Percentiles rank a stretch among this genome's conserved stretches.
These are phyloP conservation scores for Cetonia aurata DNA, from an alignment of 2,888 invertebrate genomes.

Conservation along the genomic window DNA sequence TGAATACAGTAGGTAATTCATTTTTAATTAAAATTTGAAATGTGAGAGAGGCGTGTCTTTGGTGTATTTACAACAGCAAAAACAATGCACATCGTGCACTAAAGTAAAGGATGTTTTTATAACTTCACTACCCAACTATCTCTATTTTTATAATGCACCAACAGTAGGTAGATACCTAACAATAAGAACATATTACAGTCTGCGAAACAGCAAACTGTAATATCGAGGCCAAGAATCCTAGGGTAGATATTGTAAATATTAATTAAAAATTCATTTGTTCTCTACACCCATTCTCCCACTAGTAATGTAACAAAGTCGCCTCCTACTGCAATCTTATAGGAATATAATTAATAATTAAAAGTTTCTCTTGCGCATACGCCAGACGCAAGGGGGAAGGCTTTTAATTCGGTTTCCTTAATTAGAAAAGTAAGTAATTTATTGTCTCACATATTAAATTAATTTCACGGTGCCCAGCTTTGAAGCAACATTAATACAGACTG, in stretches of 20 bases:
- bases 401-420: slow-evolving; percentile 34
- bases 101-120: neutral
- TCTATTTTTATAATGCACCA: too few relatives aligned
- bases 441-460: slow-evolving; percentile 7
- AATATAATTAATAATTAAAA: slow-evolving; percentile 29
- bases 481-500: too few relatives aligned
- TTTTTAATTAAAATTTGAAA: too few relatives aligned
- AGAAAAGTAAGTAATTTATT: slow-evolving; percentile 28
- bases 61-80: too few relatives aligned
- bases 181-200: neutral
- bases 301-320: slow-evolving; percentile 18
- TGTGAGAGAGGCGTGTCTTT: too few relatives aligned
- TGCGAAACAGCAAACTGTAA: too few relatives aligned
- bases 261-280: slow-evolving; percentile 42
- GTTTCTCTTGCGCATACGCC: neutral
- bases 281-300: neutral
- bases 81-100: neutral
- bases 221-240: too few relatives aligned
- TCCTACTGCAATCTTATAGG: slow-evolving; percentile 13
- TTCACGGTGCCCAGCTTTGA: too few relatives aligned
- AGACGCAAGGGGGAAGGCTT: slow-evolving; percentile 11
- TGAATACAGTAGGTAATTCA: too few relatives aligned
- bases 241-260: slow-evolving; percentile 30
- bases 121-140: neutral
- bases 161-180: too few relatives aligned